Conservation (phyloP, 2,888 invertebrate genomes). For the Argyresthia goedartella region DNA sequence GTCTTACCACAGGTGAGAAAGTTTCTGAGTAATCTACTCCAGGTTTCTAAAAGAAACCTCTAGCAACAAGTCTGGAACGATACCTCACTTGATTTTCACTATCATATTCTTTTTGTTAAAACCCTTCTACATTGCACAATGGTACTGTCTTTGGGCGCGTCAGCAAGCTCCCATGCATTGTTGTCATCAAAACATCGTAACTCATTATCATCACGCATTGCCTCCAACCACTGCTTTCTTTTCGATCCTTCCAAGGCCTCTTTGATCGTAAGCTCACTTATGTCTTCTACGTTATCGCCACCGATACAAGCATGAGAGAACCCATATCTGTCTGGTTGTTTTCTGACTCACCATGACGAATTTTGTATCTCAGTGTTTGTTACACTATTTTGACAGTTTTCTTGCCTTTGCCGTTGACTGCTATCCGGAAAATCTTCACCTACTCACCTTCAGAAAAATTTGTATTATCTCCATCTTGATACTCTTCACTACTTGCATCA, state of each 20-base stretch:
- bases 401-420: no score
- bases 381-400: neutral
- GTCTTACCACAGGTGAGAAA: neutral
- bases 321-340: constrained; percentile 9
- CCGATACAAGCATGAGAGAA: constrained; percentile 8
- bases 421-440: neutral
- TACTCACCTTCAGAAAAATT: neutral
- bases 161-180: constrained; percentile 7
- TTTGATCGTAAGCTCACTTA: constrained; percentile 5
- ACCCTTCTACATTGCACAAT: constrained; percentile 5
- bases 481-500: neutral
- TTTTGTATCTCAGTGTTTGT: neutral
- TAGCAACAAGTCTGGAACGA: constrained; percentile 8
- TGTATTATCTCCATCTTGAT: neutral
- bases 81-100: constrained; percentile 7
- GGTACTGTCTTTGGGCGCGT: neutral
- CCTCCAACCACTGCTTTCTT: constrained; percentile 6
- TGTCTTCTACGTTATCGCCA: neutral
- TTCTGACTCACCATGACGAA: neutral
- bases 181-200: constrained; percentile 1
- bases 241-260: constrained; percentile 11
- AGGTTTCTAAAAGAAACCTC: constrained; percentile 1
- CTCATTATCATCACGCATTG: neutral
- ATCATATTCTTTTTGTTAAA: constrained; percentile 6
- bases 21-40: neutral